Evolutionary conservation across 2,797 vertebrate species (phyloP).

Genomic region (Ptychadena robeensis): DNA sequence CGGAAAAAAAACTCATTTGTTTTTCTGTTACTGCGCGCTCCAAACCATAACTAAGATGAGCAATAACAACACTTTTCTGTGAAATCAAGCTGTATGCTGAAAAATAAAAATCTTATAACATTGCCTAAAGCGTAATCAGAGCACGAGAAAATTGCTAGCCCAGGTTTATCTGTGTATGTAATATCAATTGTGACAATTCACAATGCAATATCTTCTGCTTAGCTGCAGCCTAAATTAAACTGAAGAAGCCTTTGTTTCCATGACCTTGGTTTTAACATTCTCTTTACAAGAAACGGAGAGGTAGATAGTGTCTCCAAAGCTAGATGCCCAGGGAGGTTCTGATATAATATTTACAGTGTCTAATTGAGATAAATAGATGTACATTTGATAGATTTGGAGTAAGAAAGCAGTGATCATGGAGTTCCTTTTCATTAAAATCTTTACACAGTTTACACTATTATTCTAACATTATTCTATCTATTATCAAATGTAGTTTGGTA

Average conservation of each 20-base stretch:
- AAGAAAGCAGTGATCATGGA: background rate
- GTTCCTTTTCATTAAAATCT: background rate
- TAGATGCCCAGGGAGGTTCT: background rate
- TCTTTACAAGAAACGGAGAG: conserved; percentile 2
- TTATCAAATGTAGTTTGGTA: no score
- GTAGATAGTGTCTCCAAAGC: background rate
- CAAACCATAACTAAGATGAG: conserved; percentile 39
- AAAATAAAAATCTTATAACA: conserved; percentile 47
- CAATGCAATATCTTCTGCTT: conserved; percentile 55
- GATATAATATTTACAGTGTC: background rate
- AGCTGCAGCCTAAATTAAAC: conserved; percentile 47
- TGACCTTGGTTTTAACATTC: conserved; percentile 49
- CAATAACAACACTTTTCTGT: conserved; percentile 35
- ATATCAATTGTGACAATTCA: conserved; percentile 61
- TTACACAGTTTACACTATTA: no score
- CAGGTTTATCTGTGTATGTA: conserved; percentile 46
- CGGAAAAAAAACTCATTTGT: conserved; percentile 7
- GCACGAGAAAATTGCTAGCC: conserved; percentile 49
- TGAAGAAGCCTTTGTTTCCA: conserved; percentile 31
- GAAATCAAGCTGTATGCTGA: conserved; percentile 42
- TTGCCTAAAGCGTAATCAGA: conserved; percentile 48
- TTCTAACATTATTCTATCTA: no score
- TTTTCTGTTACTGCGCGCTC: conserved; percentile 32
- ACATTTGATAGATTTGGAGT: background rate
- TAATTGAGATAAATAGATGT: background rate